These are phyloP conservation scores for Cylloceria caligata DNA, from an alignment of 2,888 invertebrate species.

Conservation along the genomic window DNA sequence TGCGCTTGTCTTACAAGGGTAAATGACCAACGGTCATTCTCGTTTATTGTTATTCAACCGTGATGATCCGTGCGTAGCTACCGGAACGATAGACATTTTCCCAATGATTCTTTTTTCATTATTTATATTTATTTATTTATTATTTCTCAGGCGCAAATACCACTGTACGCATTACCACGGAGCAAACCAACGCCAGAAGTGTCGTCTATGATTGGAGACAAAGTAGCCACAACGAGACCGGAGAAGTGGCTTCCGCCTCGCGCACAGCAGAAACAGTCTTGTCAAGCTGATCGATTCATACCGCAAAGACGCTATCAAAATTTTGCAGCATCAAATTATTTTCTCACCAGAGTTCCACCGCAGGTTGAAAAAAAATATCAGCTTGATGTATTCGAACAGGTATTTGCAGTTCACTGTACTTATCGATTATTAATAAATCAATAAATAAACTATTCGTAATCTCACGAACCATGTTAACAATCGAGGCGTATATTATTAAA, in stretches of 20 bases:
- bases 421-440: not conserved
- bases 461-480: too few relatives aligned
- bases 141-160: constrained; percentile 58
- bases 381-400: constrained; percentile 74
- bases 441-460: too few relatives aligned
- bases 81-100: not conserved
- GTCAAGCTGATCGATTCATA: constrained; percentile 75
- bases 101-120: not conserved
- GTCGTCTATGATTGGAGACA: not conserved
- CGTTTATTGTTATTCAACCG: constrained; percentile 8
- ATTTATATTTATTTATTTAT: constrained; percentile 16
- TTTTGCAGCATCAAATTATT: constrained; percentile 72
- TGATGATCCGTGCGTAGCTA: not conserved
- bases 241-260: constrained; percentile 7
- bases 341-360: constrained; percentile 58
- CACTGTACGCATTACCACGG: constrained; percentile 58
- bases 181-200: not conserved
- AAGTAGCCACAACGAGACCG: constrained; percentile 1
- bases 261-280: constrained; percentile 8
- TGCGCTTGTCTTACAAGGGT: not conserved
- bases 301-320: constrained; percentile 70
- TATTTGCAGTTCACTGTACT: constrained; percentile 44
- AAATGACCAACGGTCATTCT: not conserved
- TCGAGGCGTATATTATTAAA: too few relatives aligned
- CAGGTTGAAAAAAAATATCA: constrained; percentile 21